Percentiles rank a stretch among this genome's conserved stretches.
Conservation (phyloP, 2,888 invertebrate genomes). For the Andrena dorsata region DNA sequence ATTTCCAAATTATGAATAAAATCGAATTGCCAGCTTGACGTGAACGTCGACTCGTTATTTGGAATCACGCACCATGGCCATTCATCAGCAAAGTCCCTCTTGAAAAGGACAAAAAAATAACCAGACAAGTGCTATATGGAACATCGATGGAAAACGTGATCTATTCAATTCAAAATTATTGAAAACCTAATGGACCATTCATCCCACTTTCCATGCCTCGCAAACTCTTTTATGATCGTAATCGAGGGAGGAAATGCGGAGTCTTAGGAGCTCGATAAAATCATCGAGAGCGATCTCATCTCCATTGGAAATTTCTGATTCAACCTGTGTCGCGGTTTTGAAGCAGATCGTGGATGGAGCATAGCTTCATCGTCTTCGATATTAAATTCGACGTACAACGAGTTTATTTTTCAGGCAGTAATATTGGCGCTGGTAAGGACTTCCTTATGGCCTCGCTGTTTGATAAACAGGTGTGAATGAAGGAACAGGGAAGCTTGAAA, state of each 20-base stretch:
- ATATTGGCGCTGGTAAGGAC: not conserved
- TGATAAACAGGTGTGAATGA: not conserved
- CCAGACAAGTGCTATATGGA: not conserved
- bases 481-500: not conserved
- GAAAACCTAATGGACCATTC: not conserved
- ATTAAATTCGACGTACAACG: not conserved
- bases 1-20: conserved; percentile 30
- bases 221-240: conserved; percentile 19
- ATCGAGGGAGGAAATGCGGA: not conserved
- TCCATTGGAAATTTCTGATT: conserved; percentile 2
- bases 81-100: not conserved
- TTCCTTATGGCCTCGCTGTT: not conserved
- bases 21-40: conserved; percentile 24
- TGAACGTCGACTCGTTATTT: conserved; percentile 4
- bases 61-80: not conserved
- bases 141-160: conserved; percentile 1
- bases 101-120: not conserved
- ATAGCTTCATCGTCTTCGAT: not conserved
- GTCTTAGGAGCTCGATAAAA: conserved; percentile 2
- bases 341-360: not conserved
- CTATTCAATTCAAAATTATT: not conserved
- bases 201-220: not conserved
- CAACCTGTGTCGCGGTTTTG: not conserved
- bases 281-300: conserved; percentile 6
- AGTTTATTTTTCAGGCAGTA: not conserved